Conservation (phyloP, 2,888 invertebrate species). For the Belgica antarctica region DNA sequence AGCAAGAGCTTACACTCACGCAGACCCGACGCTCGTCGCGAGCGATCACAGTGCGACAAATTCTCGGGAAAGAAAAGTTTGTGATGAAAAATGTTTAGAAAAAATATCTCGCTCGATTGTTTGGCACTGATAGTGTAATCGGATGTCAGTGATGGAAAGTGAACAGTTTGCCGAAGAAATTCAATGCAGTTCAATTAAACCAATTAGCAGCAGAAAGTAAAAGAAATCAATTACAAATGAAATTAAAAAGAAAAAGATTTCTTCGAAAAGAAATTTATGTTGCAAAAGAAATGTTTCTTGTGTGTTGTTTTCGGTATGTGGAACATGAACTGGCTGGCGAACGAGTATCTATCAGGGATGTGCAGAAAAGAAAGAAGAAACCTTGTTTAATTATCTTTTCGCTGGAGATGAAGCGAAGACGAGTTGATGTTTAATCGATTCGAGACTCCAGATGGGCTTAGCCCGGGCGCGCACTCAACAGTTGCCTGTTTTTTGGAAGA, state of each 20-base stretch:
- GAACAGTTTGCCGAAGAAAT: too few species aligned
- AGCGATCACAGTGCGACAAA: too few species aligned
- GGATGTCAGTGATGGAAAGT: too few species aligned
- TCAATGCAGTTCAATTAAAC: not conserved
- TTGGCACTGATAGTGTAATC: too few species aligned
- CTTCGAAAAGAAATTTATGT: conserved; percentile 15
- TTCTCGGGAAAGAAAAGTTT: too few species aligned
- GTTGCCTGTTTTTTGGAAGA: not conserved
- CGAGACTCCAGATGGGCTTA: not conserved
- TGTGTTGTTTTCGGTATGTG: not conserved
- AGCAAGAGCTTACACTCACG: too few species aligned
- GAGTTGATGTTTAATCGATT: conserved; percentile 9
- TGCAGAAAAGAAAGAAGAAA: not conserved
- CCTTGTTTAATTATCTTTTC: not conserved
- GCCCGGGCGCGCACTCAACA: not conserved
- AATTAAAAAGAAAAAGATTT: not conserved
- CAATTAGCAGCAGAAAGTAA: not conserved
- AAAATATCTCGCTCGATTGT: too few species aligned
- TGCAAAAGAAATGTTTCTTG: not conserved
- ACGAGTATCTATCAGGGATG: too few species aligned
- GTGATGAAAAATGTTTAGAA: too few species aligned
- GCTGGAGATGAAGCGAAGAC: not conserved
- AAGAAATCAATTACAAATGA: not conserved
- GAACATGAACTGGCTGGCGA: too few species aligned
- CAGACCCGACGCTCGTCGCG: too few species aligned